Base-by-base conservation (phyloP, 2,113 vertebrate genomes). In the Hemichromis elongatus region DNA sequence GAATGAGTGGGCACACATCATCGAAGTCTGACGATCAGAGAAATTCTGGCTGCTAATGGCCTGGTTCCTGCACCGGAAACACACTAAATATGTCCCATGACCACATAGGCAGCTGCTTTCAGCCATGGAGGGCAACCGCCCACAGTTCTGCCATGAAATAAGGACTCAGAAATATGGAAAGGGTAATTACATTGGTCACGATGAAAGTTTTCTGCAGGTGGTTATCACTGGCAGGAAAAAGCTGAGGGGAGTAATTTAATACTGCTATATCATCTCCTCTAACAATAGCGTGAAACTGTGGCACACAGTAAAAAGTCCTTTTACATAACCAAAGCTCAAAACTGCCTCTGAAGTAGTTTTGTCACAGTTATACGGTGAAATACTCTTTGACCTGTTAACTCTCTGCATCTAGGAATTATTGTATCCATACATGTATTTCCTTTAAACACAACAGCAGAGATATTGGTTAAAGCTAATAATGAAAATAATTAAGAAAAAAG, bases 1-100 rank as follows among this genome's bases (percentile, higher is more conserved):
- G 73, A 85, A 77, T 47, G 87, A 89, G 92, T 93, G 88, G 89
- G 91, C 26, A 50, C 50, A 68, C 86, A 68, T 84, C 88, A 87
- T 92, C 21, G 63, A 85, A 89, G 82, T 84, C 50, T 85, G 77
- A 80, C 61, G 37, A 83, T 61, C 81, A 87, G 75, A 92, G 56
- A 59, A 47, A 79, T 80, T 55, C 12, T 83, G 55, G 16, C 42
- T 50, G 63, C 73, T 92, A 89, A 91, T 92, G 88, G 66, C 47
- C 24, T 85, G 5, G 13, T 52, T 63, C 26, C 52, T 77, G 73
- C 42, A 68, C 78, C 5, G 11, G 59, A 87, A 89, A 73, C 80
- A 21, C 40, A 55, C 52, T 16, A 33, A 84, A 83, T 37, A 42
- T 75, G 82, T 66, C 68, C 55, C 68, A 28, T 86, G 19, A 90